Conservation (phyloP, 2,888 invertebrate species). For the Zygaena filipendulae region DNA sequence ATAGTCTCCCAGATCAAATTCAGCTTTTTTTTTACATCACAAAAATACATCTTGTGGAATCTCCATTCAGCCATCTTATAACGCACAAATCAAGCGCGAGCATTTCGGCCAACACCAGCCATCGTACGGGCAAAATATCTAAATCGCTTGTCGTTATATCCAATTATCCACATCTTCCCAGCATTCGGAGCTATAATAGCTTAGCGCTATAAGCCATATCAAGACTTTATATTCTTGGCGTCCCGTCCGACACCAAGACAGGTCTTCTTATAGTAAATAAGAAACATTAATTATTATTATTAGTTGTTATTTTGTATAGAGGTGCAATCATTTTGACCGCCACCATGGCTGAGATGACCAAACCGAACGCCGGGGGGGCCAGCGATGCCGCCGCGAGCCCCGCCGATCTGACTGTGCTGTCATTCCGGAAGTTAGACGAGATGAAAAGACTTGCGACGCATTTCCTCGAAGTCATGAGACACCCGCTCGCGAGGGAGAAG, state of each 20-base stretch:
- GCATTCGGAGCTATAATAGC: slow-evolving; percentile 18
- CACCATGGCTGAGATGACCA: slow-evolving; percentile 19
- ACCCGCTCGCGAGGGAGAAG: slow-evolving; percentile 38
- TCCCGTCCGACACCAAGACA: slow-evolving; percentile 25
- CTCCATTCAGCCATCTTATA: slow-evolving; percentile 16
- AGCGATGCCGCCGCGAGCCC: slow-evolving; percentile 30
- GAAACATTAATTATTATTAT: slow-evolving; percentile 7
- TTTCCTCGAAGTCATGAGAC: slow-evolving; percentile 39
- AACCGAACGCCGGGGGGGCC: slow-evolving; percentile 15
- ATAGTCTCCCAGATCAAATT: slow-evolving; percentile 31
- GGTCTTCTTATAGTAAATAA: slow-evolving; percentile 19
- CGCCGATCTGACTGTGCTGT: slow-evolving; percentile 40
- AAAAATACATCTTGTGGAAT: slow-evolving; percentile 27
- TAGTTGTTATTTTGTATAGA: slow-evolving; percentile 4
- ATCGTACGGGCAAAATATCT: slow-evolving; percentile 29
- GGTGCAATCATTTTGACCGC: slow-evolving; percentile 22
- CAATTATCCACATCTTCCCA: slow-evolving; percentile 16
- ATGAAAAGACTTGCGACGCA: slow-evolving; percentile 46
- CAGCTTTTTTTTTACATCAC: slow-evolving; percentile 30
- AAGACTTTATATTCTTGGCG: slow-evolving; percentile 26
- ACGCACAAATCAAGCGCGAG: slow-evolving; percentile 14
- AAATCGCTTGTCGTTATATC: slow-evolving; percentile 6
- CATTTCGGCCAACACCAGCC: slow-evolving; percentile 14
- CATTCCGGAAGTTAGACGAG: slow-evolving; percentile 50
- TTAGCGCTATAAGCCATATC: slow-evolving; percentile 13